Evolutionary conservation across 2,113 vertebrate genomes (phyloP), one percentile per base, ranked within the genome.

Genomic region (Muntiacus muntjak): DNA sequence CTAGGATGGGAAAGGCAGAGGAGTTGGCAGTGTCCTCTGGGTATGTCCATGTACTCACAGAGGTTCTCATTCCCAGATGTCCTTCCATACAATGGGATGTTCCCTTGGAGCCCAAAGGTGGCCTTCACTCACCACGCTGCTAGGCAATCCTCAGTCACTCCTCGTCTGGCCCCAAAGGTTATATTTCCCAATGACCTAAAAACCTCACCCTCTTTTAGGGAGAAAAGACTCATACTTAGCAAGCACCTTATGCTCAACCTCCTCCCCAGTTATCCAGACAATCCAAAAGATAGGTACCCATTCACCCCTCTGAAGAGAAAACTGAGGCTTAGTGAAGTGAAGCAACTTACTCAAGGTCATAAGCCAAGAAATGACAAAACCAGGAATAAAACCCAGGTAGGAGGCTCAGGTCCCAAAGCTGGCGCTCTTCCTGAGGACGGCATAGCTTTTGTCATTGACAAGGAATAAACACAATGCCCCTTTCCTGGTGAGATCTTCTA

Each of bases 321-420:
- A 71, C 67, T 8, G 26, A 95, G 82, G 45, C 23, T 96, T 60
- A 43, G 89, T 58, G 82, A 60, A 96, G 8, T 11, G 19, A 95
- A 91, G 54, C 23, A 14, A 79, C 60, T 58, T 47, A 25, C 86
- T 89, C n/a, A 60, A 92, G 60, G 7, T 81, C 92, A 60, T 30
- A 64, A 82, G 26, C 36, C 40, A 83, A 85, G 40, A 78, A 71
- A 16, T 14, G 25, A 52, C 12, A n/a, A 79, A 36, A 64, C 52
- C 40, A 52, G 54, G 15, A 78, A 40, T 81, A 15, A 16, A 88
- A 47, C 25, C 43, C 55, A 88, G 87, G 17, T 2, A 8, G 25
- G 8, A 0, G 5, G 21, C 36, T 45, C 26, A 12, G 17, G 2
- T 21, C 45, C 76, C 55, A 14, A 86, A 82, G 57, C 76, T 3